These are phyloP conservation scores for Oxystoma pomonae DNA, from an alignment of 2,888 invertebrate species.

Conservation along the genomic window DNA sequence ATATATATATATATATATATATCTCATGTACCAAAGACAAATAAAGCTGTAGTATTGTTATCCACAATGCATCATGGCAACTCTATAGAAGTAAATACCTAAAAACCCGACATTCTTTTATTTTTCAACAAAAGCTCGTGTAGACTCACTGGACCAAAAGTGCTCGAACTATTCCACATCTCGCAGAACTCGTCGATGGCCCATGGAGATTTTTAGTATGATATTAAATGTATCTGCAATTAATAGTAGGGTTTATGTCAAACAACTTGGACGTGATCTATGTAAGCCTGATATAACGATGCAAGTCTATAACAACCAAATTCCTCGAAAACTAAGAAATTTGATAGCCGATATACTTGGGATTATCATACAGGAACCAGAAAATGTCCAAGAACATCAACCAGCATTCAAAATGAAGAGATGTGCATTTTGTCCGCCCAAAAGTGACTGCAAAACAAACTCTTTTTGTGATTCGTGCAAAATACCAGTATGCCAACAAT, in stretches of 20 bases:
- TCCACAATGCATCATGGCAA: conserved; percentile 27
- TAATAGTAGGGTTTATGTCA: conserved; percentile 17
- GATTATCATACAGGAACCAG: not conserved
- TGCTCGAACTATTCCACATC: conserved; percentile 26
- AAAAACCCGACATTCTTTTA: conserved; percentile 29
- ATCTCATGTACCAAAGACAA: conserved; percentile 13
- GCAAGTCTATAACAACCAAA: conserved; percentile 4
- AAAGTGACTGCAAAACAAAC: conserved; percentile 12
- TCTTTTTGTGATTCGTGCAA: conserved; percentile 8
- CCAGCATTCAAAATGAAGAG: conserved; percentile 12
- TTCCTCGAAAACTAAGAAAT: not conserved
- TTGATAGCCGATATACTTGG: not conserved
- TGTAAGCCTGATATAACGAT: conserved; percentile 7
- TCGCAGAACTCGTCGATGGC: conserved; percentile 26
- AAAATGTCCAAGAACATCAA: conserved; percentile 4
- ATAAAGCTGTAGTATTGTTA: conserved; percentile 23
- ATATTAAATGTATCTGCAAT: conserved; percentile 18
- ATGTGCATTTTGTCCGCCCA: conserved; percentile 9
- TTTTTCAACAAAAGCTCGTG: conserved; percentile 27
- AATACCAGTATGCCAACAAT: conserved; percentile 8
- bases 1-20: conserved; percentile 6
- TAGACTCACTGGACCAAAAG: conserved; percentile 27
- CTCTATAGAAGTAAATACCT: conserved; percentile 14
- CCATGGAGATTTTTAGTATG: conserved; percentile 25
- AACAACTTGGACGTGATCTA: conserved; percentile 10